Percentiles rank a stretch among this genome's conserved stretches.
These are phyloP conservation scores for Mycalesis mineus DNA, from an alignment of 2,888 invertebrate genomes.

Conservation along the genomic window DNA sequence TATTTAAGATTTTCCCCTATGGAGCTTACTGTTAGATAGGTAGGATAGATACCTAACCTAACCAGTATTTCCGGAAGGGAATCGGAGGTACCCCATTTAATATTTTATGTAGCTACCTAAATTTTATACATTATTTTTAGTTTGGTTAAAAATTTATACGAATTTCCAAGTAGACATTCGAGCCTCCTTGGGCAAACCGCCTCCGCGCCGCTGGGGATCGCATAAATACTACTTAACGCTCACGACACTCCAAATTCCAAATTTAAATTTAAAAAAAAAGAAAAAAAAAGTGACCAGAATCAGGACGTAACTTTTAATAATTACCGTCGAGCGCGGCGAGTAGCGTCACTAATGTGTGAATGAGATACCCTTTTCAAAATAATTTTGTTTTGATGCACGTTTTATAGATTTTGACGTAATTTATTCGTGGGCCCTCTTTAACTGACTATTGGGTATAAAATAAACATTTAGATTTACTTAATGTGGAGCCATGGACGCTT, in stretches of 20 bases:
- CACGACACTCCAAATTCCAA: constrained; percentile 65
- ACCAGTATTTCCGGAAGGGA: too few relatives aligned
- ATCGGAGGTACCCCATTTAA: too few relatives aligned
- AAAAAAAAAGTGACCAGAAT: constrained; percentile 42
- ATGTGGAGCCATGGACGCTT: constrained; percentile 20
- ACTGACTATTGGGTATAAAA: constrained; percentile 41
- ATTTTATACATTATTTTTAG: background rate
- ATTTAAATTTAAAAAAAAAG: constrained; percentile 46
- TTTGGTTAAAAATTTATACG: constrained; percentile 16
- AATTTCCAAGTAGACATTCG: constrained; percentile 12
- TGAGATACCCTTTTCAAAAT: constrained; percentile 62
- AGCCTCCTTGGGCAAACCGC: constrained; percentile 28
- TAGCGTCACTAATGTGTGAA: constrained; percentile 74
- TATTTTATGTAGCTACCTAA: background rate
- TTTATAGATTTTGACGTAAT: constrained; percentile 69
- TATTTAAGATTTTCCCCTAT: too few relatives aligned
- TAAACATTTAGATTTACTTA: constrained; percentile 38
- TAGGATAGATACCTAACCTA: too few relatives aligned
- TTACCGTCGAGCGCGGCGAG: constrained; percentile 64
- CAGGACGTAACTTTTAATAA: constrained; percentile 67
- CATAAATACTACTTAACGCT: constrained; percentile 76
- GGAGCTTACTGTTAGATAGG: too few relatives aligned
- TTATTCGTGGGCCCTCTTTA: constrained; percentile 60
- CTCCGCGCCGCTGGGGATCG: constrained; percentile 65
- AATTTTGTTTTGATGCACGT: constrained; percentile 69